These are phyloP conservation scores for Etheostoma spectabile DNA, from an alignment of 2,113 vertebrate species.

Conservation along the genomic window DNA sequence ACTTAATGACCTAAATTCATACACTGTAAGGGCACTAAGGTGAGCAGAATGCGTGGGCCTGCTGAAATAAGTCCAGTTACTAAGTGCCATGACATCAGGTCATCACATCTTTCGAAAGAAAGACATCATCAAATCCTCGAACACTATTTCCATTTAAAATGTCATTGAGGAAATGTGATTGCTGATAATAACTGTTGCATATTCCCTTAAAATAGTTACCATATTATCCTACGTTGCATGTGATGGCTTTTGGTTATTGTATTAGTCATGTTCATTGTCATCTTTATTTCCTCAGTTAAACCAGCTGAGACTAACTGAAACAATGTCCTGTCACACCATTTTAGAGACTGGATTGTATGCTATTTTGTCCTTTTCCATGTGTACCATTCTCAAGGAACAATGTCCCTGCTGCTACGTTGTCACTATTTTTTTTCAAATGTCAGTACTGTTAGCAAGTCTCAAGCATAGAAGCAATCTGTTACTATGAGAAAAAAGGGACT, in stretches of 20 bases:
- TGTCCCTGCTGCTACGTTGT: not conserved
- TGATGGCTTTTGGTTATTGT: not conserved
- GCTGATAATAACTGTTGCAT: not conserved
- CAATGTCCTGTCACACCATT: not conserved
- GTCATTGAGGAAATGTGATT: slow-evolving; percentile 5
- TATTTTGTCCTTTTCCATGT: not conserved
- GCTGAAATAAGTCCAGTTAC: slow-evolving; percentile 6
- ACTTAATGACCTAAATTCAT: slow-evolving; percentile 3
- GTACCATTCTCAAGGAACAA: not conserved
- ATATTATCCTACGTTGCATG: not conserved
- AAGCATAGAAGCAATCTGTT: not conserved
- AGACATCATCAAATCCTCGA: slow-evolving; percentile 18
- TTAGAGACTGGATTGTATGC: not conserved
- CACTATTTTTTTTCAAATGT: slow-evolving; percentile 13
- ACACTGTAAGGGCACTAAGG: slow-evolving; percentile 3
- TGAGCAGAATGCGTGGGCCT: not conserved
- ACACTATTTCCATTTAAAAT: slow-evolving; percentile 9
- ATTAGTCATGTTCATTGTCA: slow-evolving; percentile 29
- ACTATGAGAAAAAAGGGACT: not conserved
- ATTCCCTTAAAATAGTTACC: not conserved
- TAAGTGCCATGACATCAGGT: slow-evolving; percentile 27
- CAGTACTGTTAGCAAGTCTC: slow-evolving; percentile 16
- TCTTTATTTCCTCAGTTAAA: slow-evolving; percentile 1
- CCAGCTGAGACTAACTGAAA: not conserved
- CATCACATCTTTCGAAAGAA: not conserved